Conservation (phyloP, 2,797 vertebrate genomes). For the Galago senegalensis region DNA sequence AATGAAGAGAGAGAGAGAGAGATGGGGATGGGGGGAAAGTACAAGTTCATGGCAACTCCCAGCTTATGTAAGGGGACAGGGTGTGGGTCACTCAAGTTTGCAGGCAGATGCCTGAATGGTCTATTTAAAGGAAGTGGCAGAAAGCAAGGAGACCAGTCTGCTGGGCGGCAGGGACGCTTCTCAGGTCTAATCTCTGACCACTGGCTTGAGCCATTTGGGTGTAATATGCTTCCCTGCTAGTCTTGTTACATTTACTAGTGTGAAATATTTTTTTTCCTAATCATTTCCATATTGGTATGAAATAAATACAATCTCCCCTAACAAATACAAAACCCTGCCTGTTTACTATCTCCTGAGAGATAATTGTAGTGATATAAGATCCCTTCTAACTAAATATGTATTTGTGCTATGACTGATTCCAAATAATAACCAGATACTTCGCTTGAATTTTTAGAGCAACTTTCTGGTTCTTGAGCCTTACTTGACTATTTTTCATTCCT, state of each 20-base stretch:
- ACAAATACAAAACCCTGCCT: not conserved
- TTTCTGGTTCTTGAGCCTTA: constrained; percentile 28
- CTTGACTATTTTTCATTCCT: not conserved
- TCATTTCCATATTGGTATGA: not conserved
- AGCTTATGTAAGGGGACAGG: not conserved
- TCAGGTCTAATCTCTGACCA: not conserved
- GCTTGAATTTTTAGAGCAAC: not conserved
- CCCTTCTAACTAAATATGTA: not conserved
- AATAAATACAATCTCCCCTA: not conserved
- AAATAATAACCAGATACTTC: not conserved
- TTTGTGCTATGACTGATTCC: constrained; percentile 6
- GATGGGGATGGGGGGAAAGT: not conserved
- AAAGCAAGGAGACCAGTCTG: not conserved
- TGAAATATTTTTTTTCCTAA: not conserved
- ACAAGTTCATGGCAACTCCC: not conserved
- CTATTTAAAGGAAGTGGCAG: not conserved
- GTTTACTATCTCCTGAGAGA: not conserved
- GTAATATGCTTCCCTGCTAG: not conserved
- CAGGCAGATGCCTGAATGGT: not conserved
- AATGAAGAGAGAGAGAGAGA: not conserved
- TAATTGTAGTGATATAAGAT: constrained; percentile 41
- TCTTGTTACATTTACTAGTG: not conserved
- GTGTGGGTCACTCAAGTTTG: not conserved
- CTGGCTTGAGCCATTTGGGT: not conserved
- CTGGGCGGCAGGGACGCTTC: not conserved